Evolutionary conservation across 2,888 invertebrate genomes (phyloP).

Genomic region (Eupeodes luniger): DNA sequence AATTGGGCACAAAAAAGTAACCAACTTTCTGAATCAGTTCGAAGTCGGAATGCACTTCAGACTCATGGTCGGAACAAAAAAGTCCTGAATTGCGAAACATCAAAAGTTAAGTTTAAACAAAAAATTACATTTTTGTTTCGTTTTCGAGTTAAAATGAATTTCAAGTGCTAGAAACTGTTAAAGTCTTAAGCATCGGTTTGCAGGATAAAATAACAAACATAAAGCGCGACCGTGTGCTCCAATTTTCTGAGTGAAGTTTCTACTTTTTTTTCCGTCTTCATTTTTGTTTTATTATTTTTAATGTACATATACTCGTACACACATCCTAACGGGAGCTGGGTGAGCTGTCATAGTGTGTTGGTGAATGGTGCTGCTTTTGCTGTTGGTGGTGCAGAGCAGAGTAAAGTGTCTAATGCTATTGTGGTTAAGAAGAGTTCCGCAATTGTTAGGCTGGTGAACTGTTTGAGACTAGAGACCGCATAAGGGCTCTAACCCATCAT

Average conservation of each 20-base stretch:
- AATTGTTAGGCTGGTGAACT: slow-evolving; percentile 76
- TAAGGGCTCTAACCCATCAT: slow-evolving; percentile 71
- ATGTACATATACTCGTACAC: slow-evolving; percentile 15
- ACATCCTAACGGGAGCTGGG: slow-evolving; percentile 25
- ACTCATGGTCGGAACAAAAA: slow-evolving; percentile 68
- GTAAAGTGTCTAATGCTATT: slow-evolving; percentile 75
- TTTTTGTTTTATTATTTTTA: slow-evolving; percentile 15
- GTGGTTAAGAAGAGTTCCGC: slow-evolving; percentile 76
- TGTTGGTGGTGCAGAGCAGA: slow-evolving; percentile 40
- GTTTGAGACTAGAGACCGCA: slow-evolving; percentile 73
- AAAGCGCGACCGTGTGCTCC: slow-evolving; percentile 74
- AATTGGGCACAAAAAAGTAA: slow-evolving; percentile 64
- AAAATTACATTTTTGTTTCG: neutral
- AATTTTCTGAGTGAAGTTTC: slow-evolving; percentile 71
- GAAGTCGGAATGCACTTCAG: slow-evolving; percentile 72
- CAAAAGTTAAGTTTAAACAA: neutral
- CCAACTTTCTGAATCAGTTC: slow-evolving; percentile 66
- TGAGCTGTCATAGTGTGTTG: slow-evolving; percentile 36
- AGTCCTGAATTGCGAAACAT: slow-evolving; percentile 24
- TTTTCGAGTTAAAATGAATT: slow-evolving; percentile 56
- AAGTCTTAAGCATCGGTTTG: slow-evolving; percentile 63
- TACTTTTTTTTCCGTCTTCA: slow-evolving; percentile 18
- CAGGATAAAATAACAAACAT: slow-evolving; percentile 66
- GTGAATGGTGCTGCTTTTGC: slow-evolving; percentile 16
- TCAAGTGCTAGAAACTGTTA: slow-evolving; percentile 70